Evolutionary conservation across 2,888 invertebrate genomes (phyloP).

Genomic region (Epinotia nisella): DNA sequence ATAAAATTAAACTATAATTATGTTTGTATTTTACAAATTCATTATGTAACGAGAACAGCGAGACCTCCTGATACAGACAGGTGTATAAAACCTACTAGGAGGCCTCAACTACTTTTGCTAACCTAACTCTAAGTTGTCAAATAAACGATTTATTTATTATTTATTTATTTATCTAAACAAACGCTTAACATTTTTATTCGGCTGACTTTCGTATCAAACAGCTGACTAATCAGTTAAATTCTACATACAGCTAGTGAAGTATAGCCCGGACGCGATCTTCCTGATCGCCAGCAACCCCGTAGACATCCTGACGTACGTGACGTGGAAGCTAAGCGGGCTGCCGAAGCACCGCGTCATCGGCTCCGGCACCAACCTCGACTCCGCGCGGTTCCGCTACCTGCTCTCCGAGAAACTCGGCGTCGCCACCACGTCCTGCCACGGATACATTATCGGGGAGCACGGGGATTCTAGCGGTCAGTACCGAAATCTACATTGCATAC

Average conservation of each 20-base stretch:
- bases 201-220: not conserved
- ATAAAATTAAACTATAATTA: too few species aligned
- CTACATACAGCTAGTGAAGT: slow-evolving; percentile 85
- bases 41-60: too few species aligned
- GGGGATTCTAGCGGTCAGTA: slow-evolving; percentile 92
- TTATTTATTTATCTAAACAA: not conserved
- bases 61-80: too few species aligned
- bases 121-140: too few species aligned
- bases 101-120: too few species aligned
- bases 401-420: slow-evolving; percentile 92
- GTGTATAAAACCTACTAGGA: too few species aligned
- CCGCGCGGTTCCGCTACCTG: slow-evolving; percentile 94
- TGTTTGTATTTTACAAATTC: too few species aligned
- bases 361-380: slow-evolving; percentile 96
- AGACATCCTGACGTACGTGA: slow-evolving; percentile 95
- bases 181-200: not conserved
- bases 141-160: too few species aligned
- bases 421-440: slow-evolving; percentile 94
- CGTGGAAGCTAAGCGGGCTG: slow-evolving; percentile 97
- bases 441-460: slow-evolving; percentile 97
- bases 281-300: slow-evolving; percentile 96
- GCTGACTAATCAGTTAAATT: not conserved
- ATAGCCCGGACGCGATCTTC: slow-evolving; percentile 94
- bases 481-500: not conserved
- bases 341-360: slow-evolving; percentile 95